phyloP scores from a whole-genome alignment of 1,140 invertebrate species.

The Drosophila repletoides region DNA sequence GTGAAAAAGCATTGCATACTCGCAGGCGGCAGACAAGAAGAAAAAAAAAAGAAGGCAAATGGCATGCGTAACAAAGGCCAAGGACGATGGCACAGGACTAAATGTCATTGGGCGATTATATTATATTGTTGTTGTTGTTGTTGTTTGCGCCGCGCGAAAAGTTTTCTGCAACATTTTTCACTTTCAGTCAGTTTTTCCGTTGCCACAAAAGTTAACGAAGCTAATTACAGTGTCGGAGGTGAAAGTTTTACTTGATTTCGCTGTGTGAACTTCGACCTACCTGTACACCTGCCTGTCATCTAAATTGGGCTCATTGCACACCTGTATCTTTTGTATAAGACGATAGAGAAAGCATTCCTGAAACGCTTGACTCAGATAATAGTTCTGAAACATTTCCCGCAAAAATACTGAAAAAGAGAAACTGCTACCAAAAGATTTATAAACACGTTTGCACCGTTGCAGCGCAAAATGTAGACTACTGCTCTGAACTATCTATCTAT shows the following conservation, averaged over 20 bases:
- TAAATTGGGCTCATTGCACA: slow-evolving; percentile 61
- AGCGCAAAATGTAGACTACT: slow-evolving; percentile 51
- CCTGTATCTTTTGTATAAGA: slow-evolving; percentile 63
- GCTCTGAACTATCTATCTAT: slow-evolving; percentile 47
- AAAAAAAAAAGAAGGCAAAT: too few species aligned
- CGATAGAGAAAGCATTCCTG: slow-evolving; percentile 67
- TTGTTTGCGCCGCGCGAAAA: slow-evolving; percentile 36
- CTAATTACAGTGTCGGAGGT: slow-evolving; percentile 48
- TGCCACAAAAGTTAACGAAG: slow-evolving; percentile 48
- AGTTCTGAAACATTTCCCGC: slow-evolving; percentile 62
- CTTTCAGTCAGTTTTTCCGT: slow-evolving; percentile 47
- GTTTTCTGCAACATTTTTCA: slow-evolving; percentile 55
- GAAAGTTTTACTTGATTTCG: slow-evolving; percentile 22
- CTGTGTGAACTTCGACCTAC: slow-evolving; percentile 36
- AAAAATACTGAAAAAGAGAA: too few species aligned
- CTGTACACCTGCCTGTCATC: slow-evolving; percentile 37
- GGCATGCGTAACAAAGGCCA: slow-evolving; percentile 68
- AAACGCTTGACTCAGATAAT: slow-evolving; percentile 56
- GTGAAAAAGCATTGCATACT: slow-evolving; percentile 45
- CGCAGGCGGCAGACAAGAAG: slow-evolving; percentile 33
- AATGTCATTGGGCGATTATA: slow-evolving; percentile 67
- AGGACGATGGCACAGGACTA: slow-evolving; percentile 49
- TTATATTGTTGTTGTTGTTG: too few species aligned
- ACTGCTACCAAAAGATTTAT: too few species aligned
- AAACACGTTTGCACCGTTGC: slow-evolving; percentile 40